These are phyloP conservation scores for Stegastes partitus DNA, from an alignment of 2,113 vertebrate genomes.

Conservation along the genomic window DNA sequence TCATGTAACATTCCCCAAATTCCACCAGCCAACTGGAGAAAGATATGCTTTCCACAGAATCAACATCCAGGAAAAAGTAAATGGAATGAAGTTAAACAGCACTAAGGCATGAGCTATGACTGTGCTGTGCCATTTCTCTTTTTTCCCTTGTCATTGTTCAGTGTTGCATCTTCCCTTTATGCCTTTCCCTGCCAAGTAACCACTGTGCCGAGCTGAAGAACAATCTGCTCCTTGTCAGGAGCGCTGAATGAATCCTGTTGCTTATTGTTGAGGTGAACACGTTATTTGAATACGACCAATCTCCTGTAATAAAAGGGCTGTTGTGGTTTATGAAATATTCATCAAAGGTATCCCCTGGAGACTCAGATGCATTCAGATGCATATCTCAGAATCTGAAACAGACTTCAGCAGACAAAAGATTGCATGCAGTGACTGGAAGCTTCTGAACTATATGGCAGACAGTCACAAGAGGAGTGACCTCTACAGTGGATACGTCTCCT, in stretches of 20 bases:
- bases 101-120: slow-evolving; percentile 40
- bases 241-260: slow-evolving; percentile 72
- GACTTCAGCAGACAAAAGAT: slow-evolving; percentile 71
- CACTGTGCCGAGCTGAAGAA: slow-evolving; percentile 52
- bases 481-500: slow-evolving; percentile 63
- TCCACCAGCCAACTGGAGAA: slow-evolving; percentile 30
- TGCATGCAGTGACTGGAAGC: slow-evolving; percentile 56
- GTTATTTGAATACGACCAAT: slow-evolving; percentile 78
- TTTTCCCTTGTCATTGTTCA: slow-evolving; percentile 45
- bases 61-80: slow-evolving; percentile 37
- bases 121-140: slow-evolving; percentile 12
- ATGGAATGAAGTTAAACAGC: slow-evolving; percentile 55
- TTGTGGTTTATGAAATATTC: slow-evolving; percentile 83
- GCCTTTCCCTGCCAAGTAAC: slow-evolving; percentile 58
- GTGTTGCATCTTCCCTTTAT: slow-evolving; percentile 48
- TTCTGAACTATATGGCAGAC: slow-evolving; percentile 57
- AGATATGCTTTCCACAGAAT: slow-evolving; percentile 20
- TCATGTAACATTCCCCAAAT: slow-evolving; percentile 50
- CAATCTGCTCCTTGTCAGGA: slow-evolving; percentile 70
- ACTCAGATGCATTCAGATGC: slow-evolving; percentile 65
- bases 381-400: slow-evolving; percentile 75
- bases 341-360: slow-evolving; percentile 76
- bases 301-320: slow-evolving; percentile 76
- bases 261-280: slow-evolving; percentile 76
- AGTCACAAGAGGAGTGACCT: slow-evolving; percentile 72